phyloP scores from a whole-genome alignment of 2,888 invertebrate genomes.

The Odontocerum albicorne region DNA sequence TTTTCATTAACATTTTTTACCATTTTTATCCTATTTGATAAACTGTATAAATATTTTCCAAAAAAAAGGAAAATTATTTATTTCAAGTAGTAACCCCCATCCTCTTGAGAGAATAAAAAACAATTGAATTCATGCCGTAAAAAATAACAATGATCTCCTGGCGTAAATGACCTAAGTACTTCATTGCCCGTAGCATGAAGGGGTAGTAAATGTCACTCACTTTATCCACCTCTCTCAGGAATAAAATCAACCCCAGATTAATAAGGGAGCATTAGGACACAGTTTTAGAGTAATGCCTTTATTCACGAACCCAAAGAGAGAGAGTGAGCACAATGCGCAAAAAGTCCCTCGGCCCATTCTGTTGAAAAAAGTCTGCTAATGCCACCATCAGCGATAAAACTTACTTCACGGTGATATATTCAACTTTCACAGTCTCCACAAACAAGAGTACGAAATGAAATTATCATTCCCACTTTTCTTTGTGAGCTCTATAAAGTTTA shows the following conservation, averaged over 20 bases:
- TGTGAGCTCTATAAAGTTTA: constrained; percentile 19
- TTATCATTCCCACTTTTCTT: constrained; percentile 29
- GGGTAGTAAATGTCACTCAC: constrained; percentile 21
- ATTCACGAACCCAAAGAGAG: constrained; percentile 22
- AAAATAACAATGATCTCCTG: too few relatives aligned
- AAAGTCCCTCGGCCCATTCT: constrained; percentile 17
- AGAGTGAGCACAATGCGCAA: constrained; percentile 11
- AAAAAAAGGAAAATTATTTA: too few relatives aligned
- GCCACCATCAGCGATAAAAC: constrained; percentile 25
- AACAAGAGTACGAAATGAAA: constrained; percentile 26
- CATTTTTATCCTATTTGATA: too few relatives aligned
- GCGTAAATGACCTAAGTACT: too few relatives aligned
- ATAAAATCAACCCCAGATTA: constrained; percentile 25
- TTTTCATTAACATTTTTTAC: too few relatives aligned
- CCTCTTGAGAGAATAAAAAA: too few relatives aligned
- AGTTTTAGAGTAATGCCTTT: constrained; percentile 24
- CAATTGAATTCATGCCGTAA: too few relatives aligned
- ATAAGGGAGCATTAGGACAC: constrained; percentile 24
- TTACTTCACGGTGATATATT: constrained; percentile 21
- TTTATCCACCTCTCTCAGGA: constrained; percentile 13
- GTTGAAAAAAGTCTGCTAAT: constrained; percentile 25
- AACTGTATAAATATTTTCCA: too few relatives aligned
- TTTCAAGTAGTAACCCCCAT: too few relatives aligned
- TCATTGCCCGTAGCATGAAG: constrained; percentile 21
- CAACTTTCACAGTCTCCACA: constrained; percentile 19